phyloP scores from a whole-genome alignment of 2,113 vertebrate species.

The Leptosomus discolor region DNA sequence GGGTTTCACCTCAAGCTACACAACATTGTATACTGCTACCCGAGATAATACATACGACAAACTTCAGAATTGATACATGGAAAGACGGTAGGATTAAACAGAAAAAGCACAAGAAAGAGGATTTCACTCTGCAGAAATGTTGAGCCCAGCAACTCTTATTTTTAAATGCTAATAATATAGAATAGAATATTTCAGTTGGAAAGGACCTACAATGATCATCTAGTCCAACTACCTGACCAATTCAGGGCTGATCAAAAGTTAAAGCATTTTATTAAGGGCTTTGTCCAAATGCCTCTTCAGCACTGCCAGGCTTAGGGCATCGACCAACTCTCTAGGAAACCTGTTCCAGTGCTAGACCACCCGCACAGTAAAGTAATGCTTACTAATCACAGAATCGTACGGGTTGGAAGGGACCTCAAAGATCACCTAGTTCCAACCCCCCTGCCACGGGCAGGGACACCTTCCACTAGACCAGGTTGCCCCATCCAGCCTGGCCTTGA shows the following conservation, averaged over 20 bases:
- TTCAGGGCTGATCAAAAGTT: neutral
- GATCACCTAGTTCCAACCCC: too few relatives aligned
- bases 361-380: neutral
- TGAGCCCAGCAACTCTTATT: neutral
- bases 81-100: neutral
- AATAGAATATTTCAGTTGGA: neutral
- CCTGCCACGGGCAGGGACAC: too few relatives aligned
- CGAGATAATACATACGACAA: neutral
- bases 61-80: neutral
- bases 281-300: neutral
- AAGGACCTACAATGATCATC: neutral
- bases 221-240: neutral
- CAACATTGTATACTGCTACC: too few relatives aligned
- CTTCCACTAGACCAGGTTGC: too few relatives aligned
- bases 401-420: too few relatives aligned
- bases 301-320: neutral
- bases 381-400: too few relatives aligned
- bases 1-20: neutral
- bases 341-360: neutral
- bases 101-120: neutral
- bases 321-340: accelerated
- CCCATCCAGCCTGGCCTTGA: too few relatives aligned
- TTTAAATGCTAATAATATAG: neutral
- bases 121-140: neutral
- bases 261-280: neutral